Percentiles rank a stretch among this genome's conserved stretches.
Conservation (phyloP, 2,113 vertebrate species). For the Microcebus tavaratra region DNA sequence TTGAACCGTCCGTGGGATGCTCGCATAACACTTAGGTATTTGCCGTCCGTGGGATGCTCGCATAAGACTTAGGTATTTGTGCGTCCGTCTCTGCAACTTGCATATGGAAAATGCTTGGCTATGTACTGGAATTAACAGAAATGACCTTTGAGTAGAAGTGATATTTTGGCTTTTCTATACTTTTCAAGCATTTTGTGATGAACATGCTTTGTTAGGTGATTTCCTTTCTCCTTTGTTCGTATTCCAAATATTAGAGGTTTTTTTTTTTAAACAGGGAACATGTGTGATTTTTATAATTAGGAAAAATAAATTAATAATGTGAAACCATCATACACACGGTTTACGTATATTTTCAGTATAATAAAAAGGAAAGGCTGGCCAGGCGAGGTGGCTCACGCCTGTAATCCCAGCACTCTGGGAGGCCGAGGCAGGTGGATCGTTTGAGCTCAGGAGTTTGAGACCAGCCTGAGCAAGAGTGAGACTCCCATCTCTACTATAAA, state of each 20-base stretch:
- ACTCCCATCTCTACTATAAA: no score
- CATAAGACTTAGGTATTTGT: neutral
- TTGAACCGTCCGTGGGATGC: neutral
- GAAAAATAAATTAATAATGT: neutral
- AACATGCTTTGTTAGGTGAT: neutral
- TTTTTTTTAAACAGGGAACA: neutral
- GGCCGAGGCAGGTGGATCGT: no score
- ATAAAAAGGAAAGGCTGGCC: no score
- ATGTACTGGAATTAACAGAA: neutral
- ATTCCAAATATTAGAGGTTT: neutral
- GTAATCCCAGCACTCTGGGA: no score
- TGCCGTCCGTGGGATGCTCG: neutral
- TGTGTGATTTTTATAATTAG: neutral
- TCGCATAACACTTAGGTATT: neutral
- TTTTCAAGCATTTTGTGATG: neutral
- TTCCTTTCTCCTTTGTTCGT: neutral
- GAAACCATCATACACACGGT: neutral
- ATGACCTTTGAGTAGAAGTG: neutral
- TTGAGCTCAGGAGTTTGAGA: no score
- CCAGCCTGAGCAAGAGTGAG: no score
- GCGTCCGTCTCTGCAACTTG: neutral
- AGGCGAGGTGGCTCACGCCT: no score
- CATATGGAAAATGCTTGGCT: neutral
- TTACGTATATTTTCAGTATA: neutral
- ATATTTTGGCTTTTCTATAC: neutral